Conservation (phyloP, 2,888 invertebrate genomes). For the Dinocampus coccinellae region DNA sequence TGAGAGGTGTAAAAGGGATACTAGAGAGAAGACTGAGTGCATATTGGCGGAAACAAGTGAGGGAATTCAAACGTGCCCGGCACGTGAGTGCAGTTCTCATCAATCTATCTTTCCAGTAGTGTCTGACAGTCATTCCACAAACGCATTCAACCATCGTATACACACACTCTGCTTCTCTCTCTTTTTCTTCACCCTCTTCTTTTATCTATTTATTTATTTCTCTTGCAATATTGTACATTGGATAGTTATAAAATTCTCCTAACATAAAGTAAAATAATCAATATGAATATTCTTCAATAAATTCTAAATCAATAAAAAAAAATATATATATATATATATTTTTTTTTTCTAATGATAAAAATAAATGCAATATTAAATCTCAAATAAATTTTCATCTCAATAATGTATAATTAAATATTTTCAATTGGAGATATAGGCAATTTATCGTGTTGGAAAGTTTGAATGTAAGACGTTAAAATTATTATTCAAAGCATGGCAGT, state of each 20-base stretch:
- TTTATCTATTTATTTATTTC: conserved; percentile 24
- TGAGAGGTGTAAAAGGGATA: conserved; percentile 38
- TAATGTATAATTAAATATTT: conserved; percentile 1
- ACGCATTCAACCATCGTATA: conserved; percentile 56
- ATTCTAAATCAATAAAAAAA: no score
- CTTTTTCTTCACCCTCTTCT: conserved; percentile 36
- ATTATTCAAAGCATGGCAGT: conserved; percentile 43
- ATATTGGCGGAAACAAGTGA: conserved; percentile 35
- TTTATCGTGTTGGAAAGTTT: conserved; percentile 4
- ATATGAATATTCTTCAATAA: not conserved
- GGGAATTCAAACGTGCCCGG: conserved; percentile 43
- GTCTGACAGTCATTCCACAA: conserved; percentile 63
- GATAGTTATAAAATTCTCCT: not conserved
- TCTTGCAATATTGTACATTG: conserved; percentile 38
- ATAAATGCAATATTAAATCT: conserved; percentile 24
- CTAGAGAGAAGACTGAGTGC: conserved; percentile 5
- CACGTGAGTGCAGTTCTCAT: conserved; percentile 63
- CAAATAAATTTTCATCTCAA: not conserved
- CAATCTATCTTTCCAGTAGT: conserved; percentile 63
- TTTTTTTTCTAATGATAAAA: not conserved
- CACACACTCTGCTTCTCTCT: conserved; percentile 42
- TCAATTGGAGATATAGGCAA: not conserved
- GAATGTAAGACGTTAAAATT: conserved; percentile 34
- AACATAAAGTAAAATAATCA: not conserved
- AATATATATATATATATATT: no score